These are phyloP conservation scores for Sitodiplosis mosellana DNA, from an alignment of 1,140 invertebrate species.

Conservation along the genomic window DNA sequence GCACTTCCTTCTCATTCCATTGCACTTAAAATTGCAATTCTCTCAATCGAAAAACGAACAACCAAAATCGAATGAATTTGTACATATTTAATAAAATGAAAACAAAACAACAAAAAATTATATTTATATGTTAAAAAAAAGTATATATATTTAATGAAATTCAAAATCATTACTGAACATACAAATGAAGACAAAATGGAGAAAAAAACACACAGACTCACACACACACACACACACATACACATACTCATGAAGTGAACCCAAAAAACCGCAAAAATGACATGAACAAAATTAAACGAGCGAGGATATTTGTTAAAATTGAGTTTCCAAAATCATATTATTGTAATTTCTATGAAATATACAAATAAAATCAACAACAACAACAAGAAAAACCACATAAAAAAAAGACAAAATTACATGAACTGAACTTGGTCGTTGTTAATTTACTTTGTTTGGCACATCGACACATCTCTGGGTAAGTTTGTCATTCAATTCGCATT, in stretches of 20 bases:
- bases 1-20: too few relatives aligned
- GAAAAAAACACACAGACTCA: too few relatives aligned
- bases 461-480: too few relatives aligned
- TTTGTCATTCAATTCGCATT: too few relatives aligned
- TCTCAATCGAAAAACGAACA: too few relatives aligned
- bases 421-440: too few relatives aligned
- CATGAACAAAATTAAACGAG: slow-evolving; percentile 12
- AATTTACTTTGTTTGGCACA: too few relatives aligned
- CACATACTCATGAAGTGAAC: slow-evolving; percentile 6
- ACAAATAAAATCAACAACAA: background rate
- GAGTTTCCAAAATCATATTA: slow-evolving; percentile 3
- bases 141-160: slow-evolving; percentile 10
- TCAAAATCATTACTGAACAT: slow-evolving; percentile 1
- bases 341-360: slow-evolving; percentile 9
- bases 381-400: background rate
- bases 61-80: too few relatives aligned
- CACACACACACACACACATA: too few relatives aligned
- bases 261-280: slow-evolving; percentile 7
- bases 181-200: background rate
- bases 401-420: too few relatives aligned
- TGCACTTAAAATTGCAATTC: too few relatives aligned
- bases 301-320: slow-evolving; percentile 2
- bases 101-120: background rate
- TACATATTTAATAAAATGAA: too few relatives aligned
- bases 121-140: slow-evolving; percentile 5